Conservation (phyloP, 2,888 invertebrate species). For the Eurois occulta region DNA sequence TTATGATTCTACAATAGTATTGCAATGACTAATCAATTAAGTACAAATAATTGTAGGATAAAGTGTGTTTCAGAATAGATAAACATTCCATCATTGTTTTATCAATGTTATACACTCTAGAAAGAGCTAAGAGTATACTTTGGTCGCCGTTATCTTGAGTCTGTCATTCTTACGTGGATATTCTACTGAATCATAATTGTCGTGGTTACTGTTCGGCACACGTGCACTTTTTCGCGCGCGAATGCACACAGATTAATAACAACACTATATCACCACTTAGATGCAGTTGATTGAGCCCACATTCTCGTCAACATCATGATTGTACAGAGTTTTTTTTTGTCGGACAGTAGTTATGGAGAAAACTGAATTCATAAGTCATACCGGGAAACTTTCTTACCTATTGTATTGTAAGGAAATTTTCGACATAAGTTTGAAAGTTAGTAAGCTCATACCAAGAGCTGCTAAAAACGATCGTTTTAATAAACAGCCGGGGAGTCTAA, state of each 20-base stretch:
- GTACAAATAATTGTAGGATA: not conserved
- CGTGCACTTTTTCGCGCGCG: not conserved
- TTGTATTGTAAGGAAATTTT: not conserved
- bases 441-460: not conserved
- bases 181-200: not conserved
- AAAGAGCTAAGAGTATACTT: conserved; percentile 3
- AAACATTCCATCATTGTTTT: not conserved
- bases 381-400: not conserved
- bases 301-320: not conserved
- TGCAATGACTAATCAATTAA: conserved; percentile 8
- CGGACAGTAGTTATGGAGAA: not conserved
- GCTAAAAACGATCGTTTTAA: not conserved
- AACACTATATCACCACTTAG: not conserved
- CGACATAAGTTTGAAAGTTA: not conserved
- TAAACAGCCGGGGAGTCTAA: too few relatives aligned
- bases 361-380: not conserved
- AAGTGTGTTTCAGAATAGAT: conserved; percentile 9
- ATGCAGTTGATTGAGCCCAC: not conserved
- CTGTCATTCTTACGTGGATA: not conserved
- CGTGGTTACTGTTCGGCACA: not conserved
- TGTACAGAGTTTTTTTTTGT: not conserved
- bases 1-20: conserved; percentile 6
- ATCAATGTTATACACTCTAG: conserved; percentile 12
- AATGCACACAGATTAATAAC: not conserved
- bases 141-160: not conserved